A percentile compares a stretch with the other conserved stretches of the same genome.
These are phyloP conservation scores for Botia almorhae DNA, from an alignment of 2,797 vertebrate species.

Conservation along the genomic window DNA sequence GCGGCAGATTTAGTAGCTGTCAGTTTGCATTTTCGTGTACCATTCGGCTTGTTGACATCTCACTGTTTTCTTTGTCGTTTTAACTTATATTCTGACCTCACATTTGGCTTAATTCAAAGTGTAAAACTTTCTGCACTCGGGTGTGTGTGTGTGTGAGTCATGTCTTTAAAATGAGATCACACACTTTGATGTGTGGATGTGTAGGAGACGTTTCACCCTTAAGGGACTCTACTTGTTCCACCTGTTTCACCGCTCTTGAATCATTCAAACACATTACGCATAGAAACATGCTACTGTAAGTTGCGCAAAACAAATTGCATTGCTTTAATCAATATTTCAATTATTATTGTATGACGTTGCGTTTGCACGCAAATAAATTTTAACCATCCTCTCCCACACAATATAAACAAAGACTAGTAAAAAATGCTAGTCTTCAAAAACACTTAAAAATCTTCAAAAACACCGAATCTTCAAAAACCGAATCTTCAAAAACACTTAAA, in stretches of 20 bases:
- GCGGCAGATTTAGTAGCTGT: neutral
- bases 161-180: constrained; percentile 80
- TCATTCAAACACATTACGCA: constrained; percentile 11
- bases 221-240: constrained; percentile 80
- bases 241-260: constrained; percentile 81
- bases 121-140: constrained; percentile 57
- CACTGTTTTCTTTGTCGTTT: constrained; percentile 36
- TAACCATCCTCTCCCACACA: neutral
- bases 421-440: neutral
- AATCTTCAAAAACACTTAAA: no score
- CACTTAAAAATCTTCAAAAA: no score
- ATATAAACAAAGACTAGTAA: neutral
- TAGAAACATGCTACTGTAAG: neutral
- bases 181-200: constrained; percentile 82
- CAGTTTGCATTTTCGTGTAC: neutral
- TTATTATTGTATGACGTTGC: neutral
- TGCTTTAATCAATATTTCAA: neutral
- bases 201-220: constrained; percentile 75
- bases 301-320: neutral
- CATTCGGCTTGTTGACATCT: constrained; percentile 14
- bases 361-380: neutral
- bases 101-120: constrained; percentile 20
- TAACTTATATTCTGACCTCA: neutral
- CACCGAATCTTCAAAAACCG: no score
- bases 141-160: constrained; percentile 71